These are phyloP conservation scores for Cyanoramphus novaezelandiae DNA, from an alignment of 2,113 vertebrate species.

Conservation along the genomic window DNA sequence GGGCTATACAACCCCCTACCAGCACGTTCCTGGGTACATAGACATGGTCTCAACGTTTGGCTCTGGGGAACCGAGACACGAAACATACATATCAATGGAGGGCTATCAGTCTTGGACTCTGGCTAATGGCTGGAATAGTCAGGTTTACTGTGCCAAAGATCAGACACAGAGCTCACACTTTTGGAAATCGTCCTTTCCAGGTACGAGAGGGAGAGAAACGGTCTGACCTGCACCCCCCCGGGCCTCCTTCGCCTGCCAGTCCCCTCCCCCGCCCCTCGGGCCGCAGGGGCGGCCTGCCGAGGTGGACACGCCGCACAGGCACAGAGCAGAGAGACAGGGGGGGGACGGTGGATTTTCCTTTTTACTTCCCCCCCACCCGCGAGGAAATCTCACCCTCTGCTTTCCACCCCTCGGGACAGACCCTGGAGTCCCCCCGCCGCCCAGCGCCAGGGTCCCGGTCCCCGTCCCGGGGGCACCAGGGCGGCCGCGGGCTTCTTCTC, in stretches of 20 bases:
- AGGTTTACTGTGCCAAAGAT: conserved; percentile 85
- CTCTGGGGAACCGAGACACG: conserved; percentile 80
- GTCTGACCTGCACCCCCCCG: not conserved
- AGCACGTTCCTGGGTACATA: conserved; percentile 84
- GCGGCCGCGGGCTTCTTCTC: not conserved
- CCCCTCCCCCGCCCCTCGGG: conserved; percentile 15
- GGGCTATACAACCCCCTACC: conserved; percentile 81
- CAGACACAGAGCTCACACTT: conserved; percentile 84
- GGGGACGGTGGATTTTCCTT: not conserved
- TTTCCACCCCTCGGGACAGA: not conserved
- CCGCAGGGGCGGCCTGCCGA: conserved; percentile 14
- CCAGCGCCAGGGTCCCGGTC: not conserved
- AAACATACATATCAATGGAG: conserved; percentile 83
- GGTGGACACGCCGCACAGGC: not conserved
- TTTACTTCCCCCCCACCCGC: not conserved
- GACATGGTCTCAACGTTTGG: conserved; percentile 85
- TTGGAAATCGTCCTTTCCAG: conserved; percentile 88
- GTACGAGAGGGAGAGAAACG: conserved; percentile 71
- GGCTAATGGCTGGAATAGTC: conserved; percentile 86
- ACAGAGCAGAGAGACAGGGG: not conserved
- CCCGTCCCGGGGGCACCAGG: not conserved
- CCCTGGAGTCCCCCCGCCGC: not conserved
- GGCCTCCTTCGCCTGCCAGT: not conserved
- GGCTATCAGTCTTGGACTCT: conserved; percentile 86
- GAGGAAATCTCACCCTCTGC: not conserved